A percentile compares a stretch with the other conserved stretches of the same genome.
phyloP scores from a whole-genome alignment of 2,113 vertebrate genomes.

The Jaculus jaculus region DNA sequence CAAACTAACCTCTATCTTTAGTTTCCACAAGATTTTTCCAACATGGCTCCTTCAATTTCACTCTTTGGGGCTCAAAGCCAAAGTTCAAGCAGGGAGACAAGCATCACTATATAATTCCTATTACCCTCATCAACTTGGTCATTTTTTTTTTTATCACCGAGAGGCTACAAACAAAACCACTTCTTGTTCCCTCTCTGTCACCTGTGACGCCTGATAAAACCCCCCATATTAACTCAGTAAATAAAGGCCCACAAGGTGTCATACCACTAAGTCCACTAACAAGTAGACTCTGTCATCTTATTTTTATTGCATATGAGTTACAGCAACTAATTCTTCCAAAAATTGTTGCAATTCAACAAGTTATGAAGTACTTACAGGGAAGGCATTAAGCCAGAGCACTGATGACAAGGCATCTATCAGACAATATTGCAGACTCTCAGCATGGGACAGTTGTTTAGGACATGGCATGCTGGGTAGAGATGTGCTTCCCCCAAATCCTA shows the following conservation, averaged over 20 bases:
- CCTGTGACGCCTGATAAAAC: background rate
- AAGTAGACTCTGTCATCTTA: background rate
- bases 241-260: background rate
- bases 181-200: background rate
- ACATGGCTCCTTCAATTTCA: background rate
- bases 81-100: background rate
- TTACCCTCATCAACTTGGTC: background rate
- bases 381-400: background rate
- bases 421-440: too few species aligned
- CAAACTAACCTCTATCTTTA: background rate
- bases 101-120: background rate
- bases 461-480: background rate
- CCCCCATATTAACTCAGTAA: background rate
- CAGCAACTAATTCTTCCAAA: background rate
- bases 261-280: background rate
- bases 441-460: too few species aligned
- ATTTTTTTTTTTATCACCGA: background rate
- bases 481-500: background rate
- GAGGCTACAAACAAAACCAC: background rate
- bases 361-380: background rate
- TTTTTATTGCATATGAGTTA: background rate
- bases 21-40: background rate
- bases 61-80: background rate
- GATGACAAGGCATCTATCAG: background rate
- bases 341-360: background rate